Evolutionary conservation across 2,888 invertebrate species (phyloP), one percentile per base, ranked within the genome.

Genomic region (Drosophila niveifrons): DNA sequence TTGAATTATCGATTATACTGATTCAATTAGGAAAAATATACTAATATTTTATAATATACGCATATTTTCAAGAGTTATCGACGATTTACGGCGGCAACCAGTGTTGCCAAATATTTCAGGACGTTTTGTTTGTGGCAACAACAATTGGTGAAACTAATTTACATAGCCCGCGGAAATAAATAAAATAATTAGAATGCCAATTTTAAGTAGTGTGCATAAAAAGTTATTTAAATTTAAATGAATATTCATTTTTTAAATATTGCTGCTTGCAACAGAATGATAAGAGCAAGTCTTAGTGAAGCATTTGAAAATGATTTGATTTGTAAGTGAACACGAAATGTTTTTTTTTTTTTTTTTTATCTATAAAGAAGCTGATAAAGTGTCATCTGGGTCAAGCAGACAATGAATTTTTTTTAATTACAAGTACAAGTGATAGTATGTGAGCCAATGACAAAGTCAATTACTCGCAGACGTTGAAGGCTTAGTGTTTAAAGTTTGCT

Each of bases 321-420:
- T 70, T 66, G 39, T 68, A 39, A 62, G 47, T 3, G 17, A 11
- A 15, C 1, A 15, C 36, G 39, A 57, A 52, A 43, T 52, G 39
- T 48, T 50, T 3, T 31, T 6, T 34, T 36, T 36, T 48, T 50
- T 3, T 31, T 6, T 34, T 36, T 36, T 4, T 73, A 72, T 74
- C 73, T 62, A 46, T 57, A 11, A 71, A 67, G 64, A 66, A 58
- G 0, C n/a, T 66, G 78, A 77, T 77, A 75, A 71, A 59, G 53
- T 41, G 29, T n/a, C 34, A 83, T 72, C 73, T 80, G 53, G 83
- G 82, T 82, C 82, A 82, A 80, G 74, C 65, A 80, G 73, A 63
- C 66, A 73, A 31, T 23, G 23, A 53, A 50, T 10, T 34, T 11
- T 36, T 67, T 64, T 50, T 17, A 75, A 63, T 62, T 28, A 57